These are phyloP conservation scores for Hipparchia semele DNA, from an alignment of 2,888 invertebrate species.

Conservation along the genomic window DNA sequence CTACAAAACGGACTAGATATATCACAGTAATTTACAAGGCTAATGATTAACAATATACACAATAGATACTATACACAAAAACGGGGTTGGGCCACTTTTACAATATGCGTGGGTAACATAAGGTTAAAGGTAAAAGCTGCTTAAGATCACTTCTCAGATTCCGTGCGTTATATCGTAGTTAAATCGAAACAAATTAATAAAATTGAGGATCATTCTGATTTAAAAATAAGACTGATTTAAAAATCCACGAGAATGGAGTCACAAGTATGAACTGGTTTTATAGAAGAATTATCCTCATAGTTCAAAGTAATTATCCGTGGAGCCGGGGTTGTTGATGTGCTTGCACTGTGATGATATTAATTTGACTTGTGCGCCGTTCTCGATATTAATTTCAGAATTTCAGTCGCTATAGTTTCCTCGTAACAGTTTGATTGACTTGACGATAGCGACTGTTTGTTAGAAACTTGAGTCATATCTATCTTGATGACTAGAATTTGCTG, in stretches of 20 bases:
- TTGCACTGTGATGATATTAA: conserved; percentile 28
- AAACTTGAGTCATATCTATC: conserved; percentile 1
- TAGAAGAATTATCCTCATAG: not conserved
- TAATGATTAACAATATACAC: no score
- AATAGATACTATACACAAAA: no score
- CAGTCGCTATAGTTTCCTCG: conserved; percentile 6
- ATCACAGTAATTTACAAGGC: no score
- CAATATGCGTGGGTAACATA: not conserved
- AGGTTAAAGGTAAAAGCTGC: not conserved
- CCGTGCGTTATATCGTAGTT: not conserved
- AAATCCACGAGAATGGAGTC: no score
- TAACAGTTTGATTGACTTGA: conserved; percentile 28
- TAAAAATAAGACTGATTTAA: no score
- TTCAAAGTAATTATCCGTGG: conserved; percentile 19
- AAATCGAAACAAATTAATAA: no score
- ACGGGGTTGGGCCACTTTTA: not conserved
- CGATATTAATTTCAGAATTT: conserved; percentile 31
- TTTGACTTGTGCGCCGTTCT: conserved; percentile 26
- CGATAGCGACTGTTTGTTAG: conserved; percentile 11
- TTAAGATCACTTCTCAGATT: not conserved
- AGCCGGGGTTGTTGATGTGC: conserved; percentile 17
- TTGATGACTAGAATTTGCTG: not conserved
- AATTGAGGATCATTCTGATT: no score
- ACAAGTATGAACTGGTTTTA: no score
- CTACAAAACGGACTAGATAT: no score